Conservation (phyloP, 92 coral and sea anemone species). For the Blastomussa wellsi region DNA sequence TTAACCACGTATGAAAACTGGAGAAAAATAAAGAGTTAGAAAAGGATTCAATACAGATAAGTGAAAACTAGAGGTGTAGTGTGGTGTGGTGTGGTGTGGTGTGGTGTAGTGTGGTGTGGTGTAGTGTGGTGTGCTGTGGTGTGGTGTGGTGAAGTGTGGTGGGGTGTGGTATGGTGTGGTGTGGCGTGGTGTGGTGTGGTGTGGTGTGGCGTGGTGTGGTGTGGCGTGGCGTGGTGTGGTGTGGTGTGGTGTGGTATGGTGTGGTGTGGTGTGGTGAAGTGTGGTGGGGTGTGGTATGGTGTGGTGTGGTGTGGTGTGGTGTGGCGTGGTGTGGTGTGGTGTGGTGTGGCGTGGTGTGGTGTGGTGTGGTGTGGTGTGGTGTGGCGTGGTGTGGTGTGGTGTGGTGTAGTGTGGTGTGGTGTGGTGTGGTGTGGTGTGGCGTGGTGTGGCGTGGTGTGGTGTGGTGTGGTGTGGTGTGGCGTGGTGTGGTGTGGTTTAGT, state of each 20-base stretch:
- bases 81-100: slow-evolving; percentile 7
- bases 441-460: slow-evolving; percentile 25
- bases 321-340: not conserved
- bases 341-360: slow-evolving; percentile 8
- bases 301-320: not conserved
- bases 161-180: too few relatives aligned
- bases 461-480: slow-evolving; percentile 31
- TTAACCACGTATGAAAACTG: too few relatives aligned
- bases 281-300: slow-evolving; percentile 11
- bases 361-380: slow-evolving; percentile 22
- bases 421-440: slow-evolving; percentile 29
- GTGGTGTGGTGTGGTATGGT: slow-evolving; percentile 12
- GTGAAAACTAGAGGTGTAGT: too few relatives aligned
- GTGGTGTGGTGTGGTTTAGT: too few relatives aligned
- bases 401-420: slow-evolving; percentile 29
- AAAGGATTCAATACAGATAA: too few relatives aligned
- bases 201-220: slow-evolving; percentile 4
- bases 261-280: too few relatives aligned
- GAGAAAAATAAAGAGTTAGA: too few relatives aligned
- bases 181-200: slow-evolving; percentile 11
- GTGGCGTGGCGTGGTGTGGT: not conserved
- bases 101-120: slow-evolving; percentile 14
- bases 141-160: slow-evolving; percentile 3
- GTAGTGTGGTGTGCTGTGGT: slow-evolving; percentile 11
- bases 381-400: slow-evolving; percentile 21